phyloP scores from a whole-genome alignment of 2,888 invertebrate species.

The Latheticus oryzae region DNA sequence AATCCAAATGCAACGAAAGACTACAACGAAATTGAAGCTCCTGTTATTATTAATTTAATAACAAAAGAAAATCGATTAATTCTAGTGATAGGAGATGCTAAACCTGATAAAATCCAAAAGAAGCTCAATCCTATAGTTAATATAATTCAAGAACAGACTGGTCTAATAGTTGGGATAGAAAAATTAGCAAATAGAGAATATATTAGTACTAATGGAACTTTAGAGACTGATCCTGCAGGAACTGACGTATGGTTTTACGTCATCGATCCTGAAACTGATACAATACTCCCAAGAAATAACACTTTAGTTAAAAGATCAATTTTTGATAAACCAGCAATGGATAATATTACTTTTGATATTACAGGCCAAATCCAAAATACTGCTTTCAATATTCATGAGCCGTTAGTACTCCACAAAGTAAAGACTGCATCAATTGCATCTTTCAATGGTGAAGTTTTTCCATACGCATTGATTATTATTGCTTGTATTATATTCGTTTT shows the following conservation, averaged over 20 bases:
- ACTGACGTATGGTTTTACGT: conserved; percentile 92
- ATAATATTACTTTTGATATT: conserved; percentile 76
- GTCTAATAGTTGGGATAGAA: conserved; percentile 84
- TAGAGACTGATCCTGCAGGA: conserved; percentile 77
- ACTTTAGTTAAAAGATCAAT: conserved; percentile 74
- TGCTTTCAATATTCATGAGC: conserved; percentile 75
- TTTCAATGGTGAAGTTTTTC: conserved; percentile 76
- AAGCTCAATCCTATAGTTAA: conserved; percentile 70
- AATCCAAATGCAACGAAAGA: conserved; percentile 75
- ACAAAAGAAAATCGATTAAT: conserved; percentile 82
- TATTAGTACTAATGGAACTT: conserved; percentile 79
- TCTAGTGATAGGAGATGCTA: conserved; percentile 79
- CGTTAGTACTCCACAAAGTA: conserved; percentile 65
- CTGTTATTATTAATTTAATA: conserved; percentile 82
- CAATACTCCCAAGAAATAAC: conserved; percentile 79
- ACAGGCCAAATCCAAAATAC: conserved; percentile 77
- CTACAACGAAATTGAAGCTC: conserved; percentile 73
- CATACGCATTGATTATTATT: conserved; percentile 88
- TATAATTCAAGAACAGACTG: conserved; percentile 78
- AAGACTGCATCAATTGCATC: conserved; percentile 64
- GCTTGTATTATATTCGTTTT: conserved; percentile 90
- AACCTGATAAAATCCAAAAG: conserved; percentile 75
- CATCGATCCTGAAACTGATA: conserved; percentile 82
- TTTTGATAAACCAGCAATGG: conserved; percentile 72
- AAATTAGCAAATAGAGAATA: conserved; percentile 83